A percentile compares a stretch with the other conserved stretches of the same genome.
These are phyloP conservation scores for Chalcosyrphus nemorum DNA, from an alignment of 2,888 invertebrate genomes.

Conservation along the genomic window DNA sequence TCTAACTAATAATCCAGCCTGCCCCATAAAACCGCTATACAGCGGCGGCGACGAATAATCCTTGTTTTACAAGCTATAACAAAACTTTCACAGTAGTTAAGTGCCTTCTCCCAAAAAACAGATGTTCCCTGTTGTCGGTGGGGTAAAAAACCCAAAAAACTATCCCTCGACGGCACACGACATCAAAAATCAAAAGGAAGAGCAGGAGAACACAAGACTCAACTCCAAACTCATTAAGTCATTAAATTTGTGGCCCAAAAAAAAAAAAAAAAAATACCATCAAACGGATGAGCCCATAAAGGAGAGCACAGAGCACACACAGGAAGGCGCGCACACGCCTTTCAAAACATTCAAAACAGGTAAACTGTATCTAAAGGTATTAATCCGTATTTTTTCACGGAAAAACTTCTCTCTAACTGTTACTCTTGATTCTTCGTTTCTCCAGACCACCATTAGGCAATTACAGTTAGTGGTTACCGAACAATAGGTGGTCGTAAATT, in stretches of 20 bases:
- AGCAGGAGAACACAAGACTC: slow-evolving; percentile 10
- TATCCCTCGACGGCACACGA: slow-evolving; percentile 7
- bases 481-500: slow-evolving; percentile 55
- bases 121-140: slow-evolving; percentile 36
- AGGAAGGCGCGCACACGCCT: not conserved
- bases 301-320: not conserved
- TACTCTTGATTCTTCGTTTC: no score
- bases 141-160: no score
- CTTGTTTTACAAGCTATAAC: slow-evolving; percentile 64
- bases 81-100: slow-evolving; percentile 33
- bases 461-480: slow-evolving; percentile 51
- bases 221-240: slow-evolving; percentile 68
- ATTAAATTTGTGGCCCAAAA: slow-evolving; percentile 57
- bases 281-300: slow-evolving; percentile 45
- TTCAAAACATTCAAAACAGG: not conserved
- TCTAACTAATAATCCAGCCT: slow-evolving; percentile 33
- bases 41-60: slow-evolving; percentile 30
- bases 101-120: slow-evolving; percentile 27
- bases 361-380: not conserved
- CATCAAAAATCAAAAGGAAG: not conserved
- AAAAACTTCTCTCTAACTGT: slow-evolving; percentile 5
- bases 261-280: no score
- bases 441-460: slow-evolving; percentile 47
- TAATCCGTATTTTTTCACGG: slow-evolving; percentile 15
- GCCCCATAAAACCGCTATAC: slow-evolving; percentile 2